A percentile compares a stretch with the other conserved stretches of the same genome.
Conservation (phyloP, 2,797 vertebrate species). For the Mastacembelus armatus region DNA sequence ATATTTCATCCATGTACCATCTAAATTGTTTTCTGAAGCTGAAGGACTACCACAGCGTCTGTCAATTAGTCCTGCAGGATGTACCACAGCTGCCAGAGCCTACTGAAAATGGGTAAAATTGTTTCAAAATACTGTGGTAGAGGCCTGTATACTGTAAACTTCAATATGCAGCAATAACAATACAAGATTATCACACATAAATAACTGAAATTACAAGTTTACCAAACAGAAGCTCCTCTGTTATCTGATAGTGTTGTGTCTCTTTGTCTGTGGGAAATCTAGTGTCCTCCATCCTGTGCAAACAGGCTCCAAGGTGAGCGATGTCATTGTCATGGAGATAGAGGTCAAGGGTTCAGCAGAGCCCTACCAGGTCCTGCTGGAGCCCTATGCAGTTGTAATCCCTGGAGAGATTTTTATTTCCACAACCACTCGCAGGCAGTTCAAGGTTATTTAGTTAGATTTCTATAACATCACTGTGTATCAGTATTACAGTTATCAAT, state of each 20-base stretch:
- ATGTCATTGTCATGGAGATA: conserved; percentile 88
- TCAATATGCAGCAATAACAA: conserved; percentile 3
- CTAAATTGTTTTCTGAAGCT: too few species aligned
- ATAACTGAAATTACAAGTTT: not conserved
- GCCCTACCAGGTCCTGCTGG: conserved; percentile 87
- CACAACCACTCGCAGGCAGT: conserved; percentile 81
- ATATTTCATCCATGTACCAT: too few species aligned
- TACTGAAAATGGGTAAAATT: conserved; percentile 66
- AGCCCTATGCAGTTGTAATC: conserved; percentile 89
- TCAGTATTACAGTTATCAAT: not conserved
- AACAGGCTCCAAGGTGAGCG: conserved; percentile 60
- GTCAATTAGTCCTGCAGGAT: conserved; percentile 88
- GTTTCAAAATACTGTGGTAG: not conserved
- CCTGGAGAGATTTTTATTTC: conserved; percentile 88
- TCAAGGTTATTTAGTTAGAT: conserved; percentile 82
- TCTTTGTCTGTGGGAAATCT: conserved; percentile 18
- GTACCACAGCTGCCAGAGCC: conserved; percentile 78
- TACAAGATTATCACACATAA: not conserved
- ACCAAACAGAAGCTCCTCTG: not conserved
- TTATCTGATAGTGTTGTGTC: not conserved
- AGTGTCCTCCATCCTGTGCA: conserved; percentile 63
- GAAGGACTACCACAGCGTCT: conserved; percentile 89
- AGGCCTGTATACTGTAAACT: not conserved
- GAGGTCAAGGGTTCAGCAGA: conserved; percentile 91
- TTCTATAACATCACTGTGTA: not conserved